Evolutionary conservation across 2,113 vertebrate species (phyloP).

Genomic region (Typhlomys cinereus): DNA sequence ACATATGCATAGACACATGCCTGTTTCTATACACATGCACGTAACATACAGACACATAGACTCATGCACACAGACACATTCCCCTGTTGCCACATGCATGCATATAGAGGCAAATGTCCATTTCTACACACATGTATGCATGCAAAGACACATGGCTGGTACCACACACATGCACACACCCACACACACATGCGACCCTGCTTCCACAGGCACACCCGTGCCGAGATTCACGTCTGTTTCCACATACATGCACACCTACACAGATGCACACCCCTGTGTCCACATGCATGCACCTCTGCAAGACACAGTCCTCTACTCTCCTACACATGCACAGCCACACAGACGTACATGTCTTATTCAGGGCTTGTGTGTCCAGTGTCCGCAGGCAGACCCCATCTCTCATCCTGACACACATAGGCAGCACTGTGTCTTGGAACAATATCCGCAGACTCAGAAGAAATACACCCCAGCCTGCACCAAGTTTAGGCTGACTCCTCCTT

Average conservation of each 20-base stretch:
- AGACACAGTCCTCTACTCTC: not conserved
- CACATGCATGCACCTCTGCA: not conserved
- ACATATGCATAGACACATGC: not conserved
- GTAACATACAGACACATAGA: not conserved
- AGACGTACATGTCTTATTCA: rapidly evolving
- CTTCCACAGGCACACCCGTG: too few relatives aligned
- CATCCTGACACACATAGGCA: not conserved
- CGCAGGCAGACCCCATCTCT: not conserved
- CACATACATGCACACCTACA: not conserved
- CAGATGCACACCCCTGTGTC: not conserved
- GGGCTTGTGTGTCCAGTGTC: not conserved
- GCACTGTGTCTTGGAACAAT: rapidly evolving
- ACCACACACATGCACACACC: not conserved
- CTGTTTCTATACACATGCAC: not conserved
- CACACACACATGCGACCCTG: not conserved
- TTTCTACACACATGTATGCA: not conserved
- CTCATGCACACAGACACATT: not conserved
- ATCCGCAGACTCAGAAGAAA: not conserved
- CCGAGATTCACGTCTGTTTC: not conserved
- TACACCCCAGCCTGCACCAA: not conserved
- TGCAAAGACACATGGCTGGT: not conserved
- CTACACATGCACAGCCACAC: too few relatives aligned
- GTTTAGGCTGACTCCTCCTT: rapidly evolving
- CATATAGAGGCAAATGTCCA: not conserved
- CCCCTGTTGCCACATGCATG: not conserved